These are phyloP conservation scores for Eupsilia transversa DNA, from an alignment of 2,888 invertebrate genomes.

Conservation along the genomic window DNA sequence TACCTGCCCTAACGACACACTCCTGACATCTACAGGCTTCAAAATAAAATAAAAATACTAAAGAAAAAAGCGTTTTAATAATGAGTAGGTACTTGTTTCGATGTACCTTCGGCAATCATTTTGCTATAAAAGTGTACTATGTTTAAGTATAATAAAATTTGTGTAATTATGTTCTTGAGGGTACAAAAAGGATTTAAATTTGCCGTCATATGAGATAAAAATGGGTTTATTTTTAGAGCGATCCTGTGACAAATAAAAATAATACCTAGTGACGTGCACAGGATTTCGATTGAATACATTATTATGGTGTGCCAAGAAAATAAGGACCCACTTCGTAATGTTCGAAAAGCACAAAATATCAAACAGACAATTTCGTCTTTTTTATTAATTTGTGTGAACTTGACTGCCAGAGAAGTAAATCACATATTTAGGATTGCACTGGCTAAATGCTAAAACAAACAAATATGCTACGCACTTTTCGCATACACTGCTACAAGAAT, in stretches of 20 bases:
- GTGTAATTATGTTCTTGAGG: slow-evolving; percentile 36
- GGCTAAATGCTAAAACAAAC: too few relatives aligned
- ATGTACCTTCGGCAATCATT: slow-evolving; percentile 34
- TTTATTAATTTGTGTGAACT: too few relatives aligned
- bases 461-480: not conserved
- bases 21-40: slow-evolving; percentile 37
- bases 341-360: not conserved
- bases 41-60: slow-evolving; percentile 42
- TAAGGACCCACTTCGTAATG: not conserved
- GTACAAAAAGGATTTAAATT: slow-evolving; percentile 5
- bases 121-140: slow-evolving; percentile 45
- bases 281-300: not conserved
- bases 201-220: not conserved
- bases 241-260: not conserved
- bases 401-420: not conserved
- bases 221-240: not conserved
- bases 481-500: too few relatives aligned
- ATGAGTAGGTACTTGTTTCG: slow-evolving; percentile 36
- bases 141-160: slow-evolving; percentile 60
- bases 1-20: slow-evolving; percentile 48
- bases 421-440: too few relatives aligned
- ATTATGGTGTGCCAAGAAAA: not conserved
- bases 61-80: slow-evolving; percentile 38
- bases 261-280: too few relatives aligned
- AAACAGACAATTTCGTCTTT: too few relatives aligned